Base-by-base conservation (phyloP, 2,888 invertebrate genomes). In the Phalera bucephala region DNA sequence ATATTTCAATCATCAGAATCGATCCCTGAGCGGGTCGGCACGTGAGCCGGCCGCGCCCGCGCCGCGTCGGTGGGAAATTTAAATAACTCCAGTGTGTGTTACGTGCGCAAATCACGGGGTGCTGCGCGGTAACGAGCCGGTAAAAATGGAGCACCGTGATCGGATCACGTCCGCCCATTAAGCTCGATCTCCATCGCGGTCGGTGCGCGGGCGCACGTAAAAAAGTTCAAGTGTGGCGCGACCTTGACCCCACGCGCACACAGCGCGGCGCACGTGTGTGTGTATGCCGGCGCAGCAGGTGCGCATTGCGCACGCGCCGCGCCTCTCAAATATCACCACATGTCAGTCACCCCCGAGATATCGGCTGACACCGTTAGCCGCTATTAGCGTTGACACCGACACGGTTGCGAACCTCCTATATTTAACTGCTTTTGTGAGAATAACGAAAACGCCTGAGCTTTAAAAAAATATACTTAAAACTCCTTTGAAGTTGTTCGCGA, bases 311-410 rank as follows among this genome's bases (percentile, higher is more conserved):
- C 40, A 37, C 51, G 57, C 54, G 53, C 57, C 62, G 66, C 66
- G 52, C 61, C 65, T 53, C 58, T 21, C 63, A 72, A 81, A 80
- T 78, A 82, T 72, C 81, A 79, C 55, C 75, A 52, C 61, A 64
- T 76, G 83, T 80, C 81, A 73, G 61, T 80, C 78, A 79, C 80
- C 81, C 74, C 59, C 59, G 45, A 25, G 52, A 44, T 34, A 47
- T 36, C 48, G 45, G 25, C 31, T 11, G 23, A 20, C 7, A 20
- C 26, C 26, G 31, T 15, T 2, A 21, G 9, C 14, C 15, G 26
- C 30, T 10, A 21, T 21, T 21, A 21, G 22, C 22, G 10, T 5
- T 23, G 11, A 9, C 11, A 23, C 25, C 25, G 12, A 9, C n/a
- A 8, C 3, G 3, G 22, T 6, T n/a, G 3, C 17, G 17, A 17